Evolutionary conservation across 2,888 invertebrate species (phyloP).

Genomic region (Ornithoptera priamus): DNA sequence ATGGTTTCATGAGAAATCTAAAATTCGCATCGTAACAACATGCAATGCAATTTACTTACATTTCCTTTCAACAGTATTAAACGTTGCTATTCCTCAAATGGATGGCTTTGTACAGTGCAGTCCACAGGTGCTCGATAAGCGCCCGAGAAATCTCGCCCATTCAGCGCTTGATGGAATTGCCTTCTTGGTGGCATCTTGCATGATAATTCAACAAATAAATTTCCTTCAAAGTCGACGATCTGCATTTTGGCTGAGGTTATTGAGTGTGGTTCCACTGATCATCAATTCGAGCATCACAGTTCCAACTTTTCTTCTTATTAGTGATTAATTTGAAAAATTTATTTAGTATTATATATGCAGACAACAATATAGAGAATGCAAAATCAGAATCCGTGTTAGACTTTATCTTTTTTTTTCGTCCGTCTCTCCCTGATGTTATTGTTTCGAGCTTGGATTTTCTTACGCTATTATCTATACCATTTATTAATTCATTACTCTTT

Average conservation of each 20-base stretch:
- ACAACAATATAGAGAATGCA: no score
- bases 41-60: conserved; percentile 17
- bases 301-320: background rate
- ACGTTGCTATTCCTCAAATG: conserved; percentile 53
- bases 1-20: background rate
- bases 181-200: conserved; percentile 60
- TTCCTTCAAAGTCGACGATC: background rate
- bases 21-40: conserved; percentile 4
- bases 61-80: conserved; percentile 20
- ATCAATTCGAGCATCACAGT: background rate
- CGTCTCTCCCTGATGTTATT: no score
- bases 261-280: background rate
- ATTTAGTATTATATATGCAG: no score
- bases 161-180: conserved; percentile 64
- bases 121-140: conserved; percentile 72
- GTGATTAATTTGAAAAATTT: no score
- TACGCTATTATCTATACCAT: no score
- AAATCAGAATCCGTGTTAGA: no score
- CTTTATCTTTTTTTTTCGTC: no score
- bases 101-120: conserved; percentile 61
- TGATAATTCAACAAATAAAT: conserved; percentile 42
- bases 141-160: conserved; percentile 49
- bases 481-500: no score
- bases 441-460: no score
- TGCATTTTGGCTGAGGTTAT: background rate